phyloP scores from a whole-genome alignment of 2,888 invertebrate genomes.

The Smittia sp. region DNA sequence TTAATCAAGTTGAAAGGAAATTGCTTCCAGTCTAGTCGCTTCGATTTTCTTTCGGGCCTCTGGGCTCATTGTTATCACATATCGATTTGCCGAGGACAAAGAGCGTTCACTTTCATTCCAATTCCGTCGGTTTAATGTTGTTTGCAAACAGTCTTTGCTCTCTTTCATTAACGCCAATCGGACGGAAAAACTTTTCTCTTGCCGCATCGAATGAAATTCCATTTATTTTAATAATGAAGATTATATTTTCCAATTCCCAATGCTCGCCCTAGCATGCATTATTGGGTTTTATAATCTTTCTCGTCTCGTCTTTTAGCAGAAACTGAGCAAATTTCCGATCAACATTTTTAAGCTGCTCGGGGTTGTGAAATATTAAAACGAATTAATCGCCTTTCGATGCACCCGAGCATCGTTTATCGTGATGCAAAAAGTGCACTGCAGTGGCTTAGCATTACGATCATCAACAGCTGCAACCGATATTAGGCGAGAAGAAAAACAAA shows the following conservation, averaged over 20 bases:
- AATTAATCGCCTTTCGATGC: conserved; percentile 27
- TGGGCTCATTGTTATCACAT: not conserved
- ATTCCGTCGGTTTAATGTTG: not conserved
- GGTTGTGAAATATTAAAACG: not conserved
- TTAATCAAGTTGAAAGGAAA: conserved; percentile 27
- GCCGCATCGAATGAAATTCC: not conserved
- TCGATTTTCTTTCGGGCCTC: conserved; percentile 24
- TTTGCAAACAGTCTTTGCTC: not conserved
- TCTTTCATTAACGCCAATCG: not conserved
- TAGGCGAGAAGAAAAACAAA: not conserved
- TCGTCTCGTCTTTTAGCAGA: not conserved
- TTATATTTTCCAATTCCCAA: conserved; percentile 13
- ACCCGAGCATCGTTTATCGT: not conserved
- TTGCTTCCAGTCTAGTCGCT: conserved; percentile 37
- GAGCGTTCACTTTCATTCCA: not conserved
- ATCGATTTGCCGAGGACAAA: not conserved
- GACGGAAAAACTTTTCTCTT: not conserved
- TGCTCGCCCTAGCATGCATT: not conserved
- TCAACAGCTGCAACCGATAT: conserved; percentile 31
- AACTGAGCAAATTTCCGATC: not conserved
- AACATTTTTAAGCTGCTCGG: not conserved
- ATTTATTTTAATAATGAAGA: conserved; percentile 27
- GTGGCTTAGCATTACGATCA: not conserved
- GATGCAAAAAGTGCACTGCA: conserved; percentile 6
- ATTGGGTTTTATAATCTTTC: not conserved